Evolutionary conservation across 2,888 invertebrate genomes (phyloP), one percentile per base, ranked within the genome.

Genomic region (Mycogona germanica): DNA sequence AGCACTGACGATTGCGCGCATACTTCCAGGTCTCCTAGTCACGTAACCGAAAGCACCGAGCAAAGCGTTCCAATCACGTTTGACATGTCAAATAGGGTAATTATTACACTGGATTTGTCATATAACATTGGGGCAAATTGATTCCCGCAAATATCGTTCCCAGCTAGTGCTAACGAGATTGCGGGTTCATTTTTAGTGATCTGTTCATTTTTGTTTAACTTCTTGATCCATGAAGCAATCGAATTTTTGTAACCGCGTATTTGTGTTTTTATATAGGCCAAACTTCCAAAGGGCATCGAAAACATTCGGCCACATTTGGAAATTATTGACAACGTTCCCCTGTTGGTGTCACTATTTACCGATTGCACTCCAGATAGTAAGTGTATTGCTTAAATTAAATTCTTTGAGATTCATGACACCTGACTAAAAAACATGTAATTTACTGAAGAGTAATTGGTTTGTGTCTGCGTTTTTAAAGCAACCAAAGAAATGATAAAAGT

Each of bases 301-400:
- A 92, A 95, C 70, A 95, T 97, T 62, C 80, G 95, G 1, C 93
- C 95, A 0, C 96, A 96, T 70, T 80, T 97, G 61, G 87, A 91
- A 67, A 78, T 84, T 61, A 91, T 97, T 51, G 97, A 98, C 73
- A 97, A 97, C 73, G 97, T 98, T 49, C 97, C 98, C 3, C 73
- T 98, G 29, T 78, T 96, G 52, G 97, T 98, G 19, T 95, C 95
- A 0, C 76, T 98, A 12, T 98, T 97, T 72, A 98, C 97, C 1
- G 97, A 98, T 73, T 97, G 96, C 72, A 89, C 87, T 1, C 82
- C 92, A n/a, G 76, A 80, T 59, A 55, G 54, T 57, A 56, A 64
- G 44, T 41, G n/a, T n/a, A n/a, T n/a, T n/a, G n/a, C n/a, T n/a
- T n/a, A 19, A 17, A 47, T 7, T 29, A 30, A 17, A 30, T 6